Evolutionary conservation across 2,113 vertebrate genomes (phyloP), one percentile per base, ranked within the genome.

Genomic region (Fukomys damarensis): DNA sequence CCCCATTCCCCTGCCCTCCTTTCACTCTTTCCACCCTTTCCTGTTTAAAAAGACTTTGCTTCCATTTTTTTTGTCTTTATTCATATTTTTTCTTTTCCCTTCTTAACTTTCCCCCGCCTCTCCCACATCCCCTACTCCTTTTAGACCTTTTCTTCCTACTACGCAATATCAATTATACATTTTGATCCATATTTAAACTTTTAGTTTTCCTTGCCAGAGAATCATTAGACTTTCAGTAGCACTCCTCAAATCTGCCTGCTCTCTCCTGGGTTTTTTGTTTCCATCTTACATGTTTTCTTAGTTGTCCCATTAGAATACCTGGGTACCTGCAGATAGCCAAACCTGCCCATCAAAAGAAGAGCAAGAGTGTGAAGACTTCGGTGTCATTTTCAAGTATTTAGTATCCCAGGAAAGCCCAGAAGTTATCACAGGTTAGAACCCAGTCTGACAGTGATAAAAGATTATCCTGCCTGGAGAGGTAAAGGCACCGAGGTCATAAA

Each of bases 401-500:
- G 22, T 86, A 4, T 89, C 68, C 68, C 46, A 41, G 74, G 94
- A 98, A 97, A 87, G 24, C 26, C 88, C 59, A 86, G 49, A 43
- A 98, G 38, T 80, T 89, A 58, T 59, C 30, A 35, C 94, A 79
- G 56, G 46, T 83, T 86, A 90, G 89, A 95, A 95, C 35, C 12
- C 95, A 80, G 83, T 41, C 61, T 92, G 87, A 79, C 43, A 92
- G 35, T 32, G 74, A 41, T 89, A 92, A 97, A 96, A 65, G 43
- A 95, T 58, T 92, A 2, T 66, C 58, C 77, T 94, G 41, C 49
- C 16, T 10, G 41, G 79, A 74, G 49, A 93, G 26, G 2, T 65
- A 87, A 66, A 76, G 38, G 2, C 61, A 76, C 16, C 0, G 28
- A 96, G 91, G 41, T 82, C 82, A 96, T n/a, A 96, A 97, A 91